These are phyloP conservation scores for Ochotona princeps DNA, from an alignment of 2,113 vertebrate genomes.

Conservation along the genomic window DNA sequence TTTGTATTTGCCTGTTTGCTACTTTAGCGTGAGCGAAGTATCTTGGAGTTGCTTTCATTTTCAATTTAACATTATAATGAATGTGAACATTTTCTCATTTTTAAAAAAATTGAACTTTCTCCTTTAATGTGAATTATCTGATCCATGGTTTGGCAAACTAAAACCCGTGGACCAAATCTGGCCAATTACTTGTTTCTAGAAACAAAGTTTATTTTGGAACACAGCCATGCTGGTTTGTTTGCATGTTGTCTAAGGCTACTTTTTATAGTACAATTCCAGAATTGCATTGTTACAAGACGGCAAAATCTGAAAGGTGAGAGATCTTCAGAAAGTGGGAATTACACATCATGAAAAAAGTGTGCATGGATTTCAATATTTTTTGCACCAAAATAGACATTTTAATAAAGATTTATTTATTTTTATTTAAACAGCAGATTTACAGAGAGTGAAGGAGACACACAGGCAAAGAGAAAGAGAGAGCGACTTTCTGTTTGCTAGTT, in stretches of 20 bases:
- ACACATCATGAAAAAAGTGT: too few relatives aligned
- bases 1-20: not conserved
- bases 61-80: constrained; percentile 30
- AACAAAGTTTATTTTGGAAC: constrained; percentile 24
- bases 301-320: not conserved
- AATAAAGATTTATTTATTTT: too few relatives aligned
- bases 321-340: too few relatives aligned
- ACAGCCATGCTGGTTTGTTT: not conserved
- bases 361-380: too few relatives aligned
- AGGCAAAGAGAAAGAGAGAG: too few relatives aligned
- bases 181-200: constrained; percentile 11
- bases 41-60: constrained; percentile 17
- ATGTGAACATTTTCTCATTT: not conserved
- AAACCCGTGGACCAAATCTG: not conserved
- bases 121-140: not conserved
- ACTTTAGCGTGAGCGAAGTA: not conserved
- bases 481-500: too few relatives aligned
- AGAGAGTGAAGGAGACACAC: too few relatives aligned
- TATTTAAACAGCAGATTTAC: too few relatives aligned
- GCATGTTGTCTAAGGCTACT: not conserved
- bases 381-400: too few relatives aligned
- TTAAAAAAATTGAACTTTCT: not conserved
- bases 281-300: not conserved
- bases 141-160: not conserved
- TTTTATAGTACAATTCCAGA: not conserved